Conservation (phyloP, 2,888 invertebrate species). For the Synergus laeviventris region DNA sequence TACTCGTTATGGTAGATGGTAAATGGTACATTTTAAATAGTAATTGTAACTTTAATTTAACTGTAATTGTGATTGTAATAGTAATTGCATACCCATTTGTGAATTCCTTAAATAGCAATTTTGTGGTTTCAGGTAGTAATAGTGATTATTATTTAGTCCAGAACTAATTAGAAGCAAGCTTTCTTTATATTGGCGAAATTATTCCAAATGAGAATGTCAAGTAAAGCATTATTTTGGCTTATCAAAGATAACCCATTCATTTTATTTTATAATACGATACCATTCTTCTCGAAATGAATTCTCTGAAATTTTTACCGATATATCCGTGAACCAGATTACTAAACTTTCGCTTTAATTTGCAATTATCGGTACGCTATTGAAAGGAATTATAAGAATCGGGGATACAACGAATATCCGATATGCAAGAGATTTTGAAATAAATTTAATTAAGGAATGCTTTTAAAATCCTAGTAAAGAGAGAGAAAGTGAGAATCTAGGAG, state of each 20-base stretch:
- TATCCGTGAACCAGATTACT: not conserved
- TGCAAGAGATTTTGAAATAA: not conserved
- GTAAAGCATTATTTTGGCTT: not conserved
- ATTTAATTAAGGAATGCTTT: not conserved
- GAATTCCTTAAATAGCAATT: not conserved
- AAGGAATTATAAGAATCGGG: not conserved
- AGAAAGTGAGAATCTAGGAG: not conserved
- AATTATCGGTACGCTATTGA: not conserved
- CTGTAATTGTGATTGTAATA: not conserved
- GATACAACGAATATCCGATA: not conserved
- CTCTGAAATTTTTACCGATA: not conserved
- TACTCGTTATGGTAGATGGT: not conserved
- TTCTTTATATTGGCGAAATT: not conserved
- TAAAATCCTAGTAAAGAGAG: not conserved
- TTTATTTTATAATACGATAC: not conserved
- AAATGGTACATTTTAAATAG: not conserved
- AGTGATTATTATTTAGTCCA: not conserved
- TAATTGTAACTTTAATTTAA: too few relatives aligned
- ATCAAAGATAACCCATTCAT: not conserved
- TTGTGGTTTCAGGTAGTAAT: not conserved
- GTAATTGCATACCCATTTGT: too few relatives aligned
- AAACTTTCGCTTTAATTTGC: not conserved
- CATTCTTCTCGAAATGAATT: not conserved
- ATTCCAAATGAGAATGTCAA: not conserved
- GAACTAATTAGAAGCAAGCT: not conserved